Evolutionary conservation across 1,140 invertebrate species (phyloP).

Genomic region (Drosophila bifasciata): DNA sequence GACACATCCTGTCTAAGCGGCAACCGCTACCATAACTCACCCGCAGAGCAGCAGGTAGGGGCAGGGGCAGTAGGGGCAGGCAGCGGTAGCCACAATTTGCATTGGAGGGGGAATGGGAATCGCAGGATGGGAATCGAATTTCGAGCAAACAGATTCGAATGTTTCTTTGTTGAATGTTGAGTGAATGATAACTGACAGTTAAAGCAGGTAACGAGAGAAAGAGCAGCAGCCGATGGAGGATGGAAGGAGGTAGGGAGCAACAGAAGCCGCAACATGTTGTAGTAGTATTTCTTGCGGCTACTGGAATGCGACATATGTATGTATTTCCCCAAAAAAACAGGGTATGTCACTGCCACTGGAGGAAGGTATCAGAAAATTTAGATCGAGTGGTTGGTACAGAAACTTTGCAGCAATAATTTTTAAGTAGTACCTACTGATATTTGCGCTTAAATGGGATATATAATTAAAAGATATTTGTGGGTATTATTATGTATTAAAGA

Average conservation of each 20-base stretch:
- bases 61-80: too few relatives aligned
- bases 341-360: too few relatives aligned
- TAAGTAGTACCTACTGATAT: too few relatives aligned
- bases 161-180: slow-evolving; percentile 45
- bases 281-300: not conserved
- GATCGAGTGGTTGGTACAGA: too few relatives aligned
- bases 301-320: too few relatives aligned
- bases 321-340: too few relatives aligned
- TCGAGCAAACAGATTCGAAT: slow-evolving; percentile 48
- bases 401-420: too few relatives aligned
- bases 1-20: slow-evolving; percentile 52
- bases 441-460: too few relatives aligned
- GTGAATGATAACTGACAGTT: slow-evolving; percentile 82
- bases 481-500: too few relatives aligned
- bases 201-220: slow-evolving; percentile 36
- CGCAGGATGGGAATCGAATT: slow-evolving; percentile 48
- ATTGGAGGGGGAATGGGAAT: slow-evolving; percentile 11
- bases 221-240: slow-evolving; percentile 10
- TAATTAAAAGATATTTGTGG: too few relatives aligned
- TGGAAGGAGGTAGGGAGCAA: slow-evolving; percentile 12
- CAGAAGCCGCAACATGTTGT: slow-evolving; percentile 36
- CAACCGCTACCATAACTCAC: slow-evolving; percentile 39
- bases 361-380: too few relatives aligned
- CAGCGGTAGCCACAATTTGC: slow-evolving; percentile 38
- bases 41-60: slow-evolving; percentile 1